These are phyloP conservation scores for Erpetoichthys calabaricus DNA, from an alignment of 2,797 vertebrate species.

Conservation along the genomic window DNA sequence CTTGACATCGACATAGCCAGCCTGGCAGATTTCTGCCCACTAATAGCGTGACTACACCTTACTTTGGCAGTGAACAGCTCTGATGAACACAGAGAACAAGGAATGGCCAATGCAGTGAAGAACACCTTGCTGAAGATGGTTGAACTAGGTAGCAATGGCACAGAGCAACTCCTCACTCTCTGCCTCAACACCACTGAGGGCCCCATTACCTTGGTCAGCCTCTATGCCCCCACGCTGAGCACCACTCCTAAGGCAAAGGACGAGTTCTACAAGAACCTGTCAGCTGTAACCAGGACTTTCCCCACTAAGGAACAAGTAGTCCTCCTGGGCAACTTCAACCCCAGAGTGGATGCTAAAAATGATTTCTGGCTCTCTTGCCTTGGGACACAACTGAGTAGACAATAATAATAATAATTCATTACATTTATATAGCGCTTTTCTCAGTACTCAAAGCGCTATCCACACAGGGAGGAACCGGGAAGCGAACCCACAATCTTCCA, in stretches of 20 bases:
- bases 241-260: constrained; percentile 7
- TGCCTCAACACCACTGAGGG: not conserved
- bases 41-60: too few relatives aligned
- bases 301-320: constrained; percentile 4
- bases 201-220: constrained; percentile 1
- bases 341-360: too few relatives aligned
- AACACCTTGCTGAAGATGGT: not conserved
- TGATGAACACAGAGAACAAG: not conserved
- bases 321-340: constrained; percentile 14
- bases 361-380: constrained; percentile 8
- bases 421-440: too few relatives aligned
- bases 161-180: constrained; percentile 5
- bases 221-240: constrained; percentile 4
- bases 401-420: too few relatives aligned
- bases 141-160: not conserved
- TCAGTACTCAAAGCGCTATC: too few relatives aligned
- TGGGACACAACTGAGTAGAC: too few relatives aligned
- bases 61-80: not conserved
- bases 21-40: too few relatives aligned
- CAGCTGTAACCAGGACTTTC: constrained; percentile 3
- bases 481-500: too few relatives aligned
- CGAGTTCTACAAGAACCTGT: constrained; percentile 4
- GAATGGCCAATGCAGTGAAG: constrained; percentile 9
- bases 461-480: too few relatives aligned
- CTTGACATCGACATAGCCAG: not conserved